Base-by-base conservation (phyloP, 2,113 vertebrate genomes). In the Mus pahari region DNA sequence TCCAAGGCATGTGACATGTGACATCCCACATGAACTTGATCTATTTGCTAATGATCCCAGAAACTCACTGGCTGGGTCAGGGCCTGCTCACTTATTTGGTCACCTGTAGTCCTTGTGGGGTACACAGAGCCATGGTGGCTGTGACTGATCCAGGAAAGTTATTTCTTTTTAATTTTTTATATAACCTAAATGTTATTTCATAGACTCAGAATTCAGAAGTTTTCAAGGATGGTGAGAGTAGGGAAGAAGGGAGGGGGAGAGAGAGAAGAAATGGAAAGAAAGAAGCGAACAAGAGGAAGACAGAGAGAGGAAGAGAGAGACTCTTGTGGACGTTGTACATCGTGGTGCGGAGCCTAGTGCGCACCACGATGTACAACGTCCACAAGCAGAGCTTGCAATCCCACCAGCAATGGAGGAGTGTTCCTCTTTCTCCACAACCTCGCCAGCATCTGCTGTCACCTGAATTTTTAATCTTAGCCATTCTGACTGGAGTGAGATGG, bases 181-280 rank as follows among this genome's bases (percentile, higher is more conserved):
- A n/a, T 79, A 83, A 55, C 74, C 96, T 96, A 24, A 53, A 75
- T 68, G 77, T 89, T 70, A 28, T 7, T 1, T 20, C 86, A 84
- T 83, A 91, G 91, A 68, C 86, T 89, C 10, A 74, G 62, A 91
- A 64, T 87, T 87, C 79, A 96, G 33, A 82, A 70, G 45, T 6
- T 75, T 53, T 53, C 31, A 48, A 31, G 24, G 13, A 77, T 26
- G 11, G 7, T 74, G 62, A 1, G 62, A 48, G 48, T 48, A 10
- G 62, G 26, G 62, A 26, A 26, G 60, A 62, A 9, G 60, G 9
- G 22, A 22, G 20, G 7, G 8, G 20, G 17, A 24, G 5, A n/a
- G 36, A 39, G 70, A n/a, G 71, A 36, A 22, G 17, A 39, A 9
- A 11, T 3, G 22, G 3, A 68, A 33, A 33, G 68, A 17, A 7